phyloP scores from a whole-genome alignment of 2,888 invertebrate species.

The Dryococelus australis region DNA sequence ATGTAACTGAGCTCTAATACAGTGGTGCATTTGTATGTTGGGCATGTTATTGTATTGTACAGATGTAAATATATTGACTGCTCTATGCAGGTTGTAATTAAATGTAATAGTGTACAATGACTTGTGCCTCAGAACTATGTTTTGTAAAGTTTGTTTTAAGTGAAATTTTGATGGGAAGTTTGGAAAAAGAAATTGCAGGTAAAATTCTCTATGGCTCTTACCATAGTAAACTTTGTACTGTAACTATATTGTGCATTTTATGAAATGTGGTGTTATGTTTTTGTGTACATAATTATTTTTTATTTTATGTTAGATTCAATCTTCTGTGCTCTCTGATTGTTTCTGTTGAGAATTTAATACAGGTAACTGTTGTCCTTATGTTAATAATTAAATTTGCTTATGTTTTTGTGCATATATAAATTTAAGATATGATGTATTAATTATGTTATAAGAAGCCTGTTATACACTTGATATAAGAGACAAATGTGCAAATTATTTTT shows the following conservation, averaged over 20 bases:
- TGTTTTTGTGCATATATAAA: not conserved
- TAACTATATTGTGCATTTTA: not conserved
- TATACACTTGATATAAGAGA: not conserved
- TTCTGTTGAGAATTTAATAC: not conserved
- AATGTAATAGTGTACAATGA: slow-evolving; percentile 24
- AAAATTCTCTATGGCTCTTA: not conserved
- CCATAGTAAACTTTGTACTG: not conserved
- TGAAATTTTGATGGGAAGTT: slow-evolving; percentile 11
- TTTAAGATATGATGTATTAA: not conserved
- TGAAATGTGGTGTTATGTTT: not conserved
- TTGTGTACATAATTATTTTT: not conserved
- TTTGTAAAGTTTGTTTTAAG: slow-evolving; percentile 20
- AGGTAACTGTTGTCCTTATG: not conserved
- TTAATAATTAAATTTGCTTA: not conserved
- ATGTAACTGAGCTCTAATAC: not conserved
- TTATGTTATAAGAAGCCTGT: not conserved
- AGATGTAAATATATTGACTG: slow-evolving; percentile 19
- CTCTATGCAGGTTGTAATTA: not conserved
- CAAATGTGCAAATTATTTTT: slow-evolving; percentile 7
- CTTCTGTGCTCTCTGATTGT: not conserved
- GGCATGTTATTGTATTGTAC: slow-evolving; percentile 4
- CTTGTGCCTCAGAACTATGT: slow-evolving; percentile 20
- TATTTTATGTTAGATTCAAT: not conserved
- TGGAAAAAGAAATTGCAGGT: not conserved
- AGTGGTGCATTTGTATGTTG: not conserved